These are phyloP conservation scores for Heliocidaris tuberculata DNA, from an alignment of 35 echinoderm and acorn worm species.

Conservation along the genomic window DNA sequence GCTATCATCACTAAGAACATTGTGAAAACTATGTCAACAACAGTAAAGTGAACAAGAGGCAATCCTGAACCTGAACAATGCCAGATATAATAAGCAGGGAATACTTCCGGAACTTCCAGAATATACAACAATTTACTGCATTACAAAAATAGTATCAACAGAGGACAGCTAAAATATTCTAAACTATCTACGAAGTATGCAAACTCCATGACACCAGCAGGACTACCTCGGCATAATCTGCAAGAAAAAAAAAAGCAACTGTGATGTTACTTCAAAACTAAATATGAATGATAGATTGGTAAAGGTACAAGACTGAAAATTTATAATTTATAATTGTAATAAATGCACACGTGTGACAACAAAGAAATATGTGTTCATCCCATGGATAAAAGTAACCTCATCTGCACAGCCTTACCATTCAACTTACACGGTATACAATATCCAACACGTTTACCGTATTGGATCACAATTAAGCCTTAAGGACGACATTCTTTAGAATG, in stretches of 20 bases:
- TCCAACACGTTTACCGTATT: slow-evolving; percentile 37
- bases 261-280: slow-evolving; percentile 56
- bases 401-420: slow-evolving; percentile 44
- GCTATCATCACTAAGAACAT: too few relatives aligned
- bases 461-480: slow-evolving; percentile 61
- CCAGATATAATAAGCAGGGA: background rate
- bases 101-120: slow-evolving; percentile 23
- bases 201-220: slow-evolving; percentile 52
- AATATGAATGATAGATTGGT: slow-evolving; percentile 2
- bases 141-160: slow-evolving; percentile 32
- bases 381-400: slow-evolving; percentile 37
- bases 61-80: slow-evolving; percentile 47
- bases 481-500: slow-evolving; percentile 48
- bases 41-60: too few relatives aligned
- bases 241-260: background rate
- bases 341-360: background rate
- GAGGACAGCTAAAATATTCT: background rate
- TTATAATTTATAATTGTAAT: slow-evolving; percentile 22
- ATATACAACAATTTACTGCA: slow-evolving; percentile 9
- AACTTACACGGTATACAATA: slow-evolving; percentile 37
- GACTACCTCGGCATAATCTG: slow-evolving; percentile 53
- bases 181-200: slow-evolving; percentile 48
- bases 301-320: slow-evolving; percentile 49
- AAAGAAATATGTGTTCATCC: slow-evolving; percentile 27
- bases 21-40: too few relatives aligned